Base-by-base conservation (phyloP, 2,888 invertebrate species). In the Drosophila vallismaia region DNA sequence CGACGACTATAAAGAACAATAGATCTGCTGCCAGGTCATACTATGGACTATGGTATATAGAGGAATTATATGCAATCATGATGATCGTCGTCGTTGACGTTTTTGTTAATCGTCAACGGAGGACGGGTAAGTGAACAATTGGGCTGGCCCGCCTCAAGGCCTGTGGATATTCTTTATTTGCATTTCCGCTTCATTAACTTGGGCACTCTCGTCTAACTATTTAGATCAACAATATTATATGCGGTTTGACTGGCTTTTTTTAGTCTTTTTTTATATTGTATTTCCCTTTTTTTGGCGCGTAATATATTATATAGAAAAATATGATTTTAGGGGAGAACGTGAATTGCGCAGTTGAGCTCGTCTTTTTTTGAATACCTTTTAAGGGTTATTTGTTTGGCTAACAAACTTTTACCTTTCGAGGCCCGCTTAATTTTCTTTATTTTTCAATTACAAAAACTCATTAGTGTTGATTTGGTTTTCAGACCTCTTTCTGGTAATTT, bases 51-150 rank as follows among this genome's bases (percentile, higher is more conserved):
- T n/a, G n/a, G n/a, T n/a, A n/a, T 42, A 40, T 52, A 19, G 19
- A 19, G 19, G 19, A 19, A 19, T 19, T 19, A 19, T 19, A 51
- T 49, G 38, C 40, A 53, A 45, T 31, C 50, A 45, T 57, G 51
- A 45, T 57, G 51, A 44, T 49, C 67, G 48, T 40, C 54, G 55
- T 29, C 49, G 50, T 49, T 52, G 59, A 59, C 59, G 51, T 59
- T 66, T 36, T 38, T 54, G 44, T 62, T 71, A 70, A 68, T 66
- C 64, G 69, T 9, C 46, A 49, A 63, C 66, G 40, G 49, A 48
- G 51, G 68, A 55, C 56, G 71, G 49, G 58, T 83, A 86, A 82
- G 84, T 82, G 86, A 82, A 82, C 82, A 82, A 82, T 82, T 82
- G 86, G 83, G 66, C 64, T 52, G 66, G 14, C 54, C 7, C 52